Base-by-base conservation (phyloP, 2,888 invertebrate species). In the Cephus rjabovi region DNA sequence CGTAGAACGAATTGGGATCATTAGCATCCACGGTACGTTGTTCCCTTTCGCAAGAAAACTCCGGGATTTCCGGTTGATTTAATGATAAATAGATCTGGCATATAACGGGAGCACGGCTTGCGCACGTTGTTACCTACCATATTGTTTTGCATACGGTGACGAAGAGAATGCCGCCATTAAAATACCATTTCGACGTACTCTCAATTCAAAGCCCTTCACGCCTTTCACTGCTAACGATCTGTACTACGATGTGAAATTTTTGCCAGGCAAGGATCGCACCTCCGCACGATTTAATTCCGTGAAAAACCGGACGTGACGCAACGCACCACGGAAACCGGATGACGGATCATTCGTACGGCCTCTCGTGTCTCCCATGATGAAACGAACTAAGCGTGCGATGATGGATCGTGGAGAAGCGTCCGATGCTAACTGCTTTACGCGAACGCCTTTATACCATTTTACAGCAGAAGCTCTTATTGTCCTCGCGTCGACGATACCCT, bases 341-440 rank as follows among this genome's bases (percentile, higher is more conserved):
- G 90, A 90, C 90, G 85, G 90, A 90, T 90, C 89, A 89, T 89
- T 85, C 86, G 82, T 85, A 86, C 83, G 86, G 84, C 83, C 81
- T 74, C 33, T 34, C 33, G 71, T 71, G 71, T 31, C 71, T 31
- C 12, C 31, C 56, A 56, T 31, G 33, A 71, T 34, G 31, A 34
- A 71, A 56, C 56, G 56, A 87, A 86, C 87, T 87, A 87, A 89
- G 87, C 90, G 87, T 88, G 85, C 87, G 88, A 90, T 90, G 90
- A 90, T 90, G 87, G 90, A 90, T 90, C 87, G 86, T 86, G 81
- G 85, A 85, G 83, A 83, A 80, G 81, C 85, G 85, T 85, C 84
- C 81, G 83, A 85, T 83, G 78, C 81, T 74, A 80, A 33, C 74
- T 69, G 74, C 79, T 82, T 81, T 82, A 79, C 70, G 73, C 75